Evolutionary conservation across 2,888 invertebrate species (phyloP).

Genomic region (Hydroisotoma schaefferi): DNA sequence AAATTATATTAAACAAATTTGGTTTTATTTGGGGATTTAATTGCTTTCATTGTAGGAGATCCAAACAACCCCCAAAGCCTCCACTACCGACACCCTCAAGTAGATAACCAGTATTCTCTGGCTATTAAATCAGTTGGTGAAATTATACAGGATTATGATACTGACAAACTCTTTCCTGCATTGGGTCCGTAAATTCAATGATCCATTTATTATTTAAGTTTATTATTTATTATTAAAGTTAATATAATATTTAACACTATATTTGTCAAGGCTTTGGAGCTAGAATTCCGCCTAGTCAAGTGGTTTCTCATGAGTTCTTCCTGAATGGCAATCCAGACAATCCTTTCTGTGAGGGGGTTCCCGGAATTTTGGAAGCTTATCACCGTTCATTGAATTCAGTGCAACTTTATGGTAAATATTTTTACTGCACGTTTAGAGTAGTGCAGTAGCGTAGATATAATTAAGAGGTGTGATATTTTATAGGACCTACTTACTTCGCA

Average conservation of each 20-base stretch:
- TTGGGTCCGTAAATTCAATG: constrained; percentile 48
- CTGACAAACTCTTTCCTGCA: constrained; percentile 47
- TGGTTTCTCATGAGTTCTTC: constrained; percentile 55
- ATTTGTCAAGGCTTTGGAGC: constrained; percentile 59
- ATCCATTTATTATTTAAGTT: constrained; percentile 39
- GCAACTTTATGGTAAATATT: constrained; percentile 37
- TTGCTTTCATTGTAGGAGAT: constrained; percentile 42
- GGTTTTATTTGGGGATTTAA: neutral
- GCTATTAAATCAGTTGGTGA: constrained; percentile 55
- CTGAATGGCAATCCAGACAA: constrained; percentile 55
- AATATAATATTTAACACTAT: too few relatives aligned
- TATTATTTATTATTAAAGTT: constrained; percentile 56
- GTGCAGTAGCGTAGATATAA: neutral
- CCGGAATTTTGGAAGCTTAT: constrained; percentile 54
- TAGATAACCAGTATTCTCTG: constrained; percentile 56
- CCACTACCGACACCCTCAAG: constrained; percentile 53
- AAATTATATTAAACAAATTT: neutral
- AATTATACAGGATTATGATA: constrained; percentile 53
- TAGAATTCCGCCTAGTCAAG: constrained; percentile 53
- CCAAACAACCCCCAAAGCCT: constrained; percentile 50
- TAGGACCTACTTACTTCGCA: constrained; percentile 60
- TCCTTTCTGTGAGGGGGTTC: constrained; percentile 53
- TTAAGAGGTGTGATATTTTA: neutral
- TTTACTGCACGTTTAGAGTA: neutral
- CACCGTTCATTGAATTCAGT: constrained; percentile 52